Evolutionary conservation across 2,113 vertebrate genomes (phyloP), one percentile per base, ranked within the genome.

Genomic region (Ciconia boyciana): DNA sequence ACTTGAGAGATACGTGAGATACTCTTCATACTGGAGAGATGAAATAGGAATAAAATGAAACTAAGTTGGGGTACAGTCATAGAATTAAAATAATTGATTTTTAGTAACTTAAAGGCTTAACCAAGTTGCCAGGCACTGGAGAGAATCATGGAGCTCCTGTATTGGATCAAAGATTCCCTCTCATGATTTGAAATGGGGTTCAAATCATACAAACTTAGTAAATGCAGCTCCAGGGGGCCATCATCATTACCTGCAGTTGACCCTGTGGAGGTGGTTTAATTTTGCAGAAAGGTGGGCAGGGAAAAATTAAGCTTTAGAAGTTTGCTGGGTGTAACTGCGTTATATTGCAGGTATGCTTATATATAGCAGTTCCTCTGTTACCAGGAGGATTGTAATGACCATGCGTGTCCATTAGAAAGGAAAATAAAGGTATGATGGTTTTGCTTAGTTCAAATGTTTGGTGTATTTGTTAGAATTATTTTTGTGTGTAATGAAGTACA

Each of bases 251-350:
- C 55, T 74, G 21, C 17, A 39, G 51, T 12, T 86, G 31, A 60
- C 29, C 22, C 66, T 64, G 52, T 65, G 65, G 91, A 94, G 81
- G 7, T 84, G 76, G 39, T 87, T 95, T 96, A 44, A 82, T 94
- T 89, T 81, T 89, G 31, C 65, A 61, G 75, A 72, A 84, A 65
- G 65, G 57, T 36, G 28, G 18, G 69, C 55, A 87, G 89, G 94
- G 94, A 84, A 91, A 82, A 87, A 93, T 93, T 66, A 95, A 71
- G 36, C 65, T 91, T 82, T 64, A 75, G 77, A 84, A 91, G 60
- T 93, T 94, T 94, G 64, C 81, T 87, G 70, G 43, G 20, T 6
- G 0, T 58, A 36, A 60, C 29, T 75, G 26, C 2, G 0, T 96
- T 87, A 26, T 36, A 5, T 41, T 93, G 81, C 74, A 71, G 65